These are phyloP conservation scores for Cyprinella venusta DNA, from an alignment of 2,797 vertebrate genomes.

Conservation along the genomic window DNA sequence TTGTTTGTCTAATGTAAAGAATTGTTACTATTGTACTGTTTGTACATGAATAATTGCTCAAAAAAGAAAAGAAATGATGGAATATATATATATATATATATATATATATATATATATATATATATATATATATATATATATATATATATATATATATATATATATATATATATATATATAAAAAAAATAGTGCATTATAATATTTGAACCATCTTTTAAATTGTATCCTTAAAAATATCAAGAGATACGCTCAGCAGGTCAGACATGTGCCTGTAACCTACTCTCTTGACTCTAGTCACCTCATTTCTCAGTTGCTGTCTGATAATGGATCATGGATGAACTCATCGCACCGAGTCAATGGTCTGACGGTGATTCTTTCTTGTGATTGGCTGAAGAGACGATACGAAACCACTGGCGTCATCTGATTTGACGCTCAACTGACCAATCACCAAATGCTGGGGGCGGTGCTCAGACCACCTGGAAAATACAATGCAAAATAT, in stretches of 20 bases:
- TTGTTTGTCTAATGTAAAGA: too few species aligned
- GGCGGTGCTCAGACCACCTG: slow-evolving; percentile 13
- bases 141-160: too few species aligned
- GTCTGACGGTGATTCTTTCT: slow-evolving; percentile 69
- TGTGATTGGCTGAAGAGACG: slow-evolving; percentile 67
- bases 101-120: too few species aligned
- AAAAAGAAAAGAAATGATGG: neutral
- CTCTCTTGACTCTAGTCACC: neutral
- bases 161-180: too few species aligned
- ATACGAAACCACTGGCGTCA: slow-evolving; percentile 50
- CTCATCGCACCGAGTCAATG: slow-evolving; percentile 62
- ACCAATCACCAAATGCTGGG: slow-evolving; percentile 61
- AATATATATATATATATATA: too few species aligned
- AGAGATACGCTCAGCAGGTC: neutral
- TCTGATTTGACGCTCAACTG: neutral
- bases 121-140: too few species aligned
- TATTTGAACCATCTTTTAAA: neutral
- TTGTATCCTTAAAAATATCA: neutral
- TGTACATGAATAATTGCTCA: too few species aligned
- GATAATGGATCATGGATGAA: slow-evolving; percentile 45
- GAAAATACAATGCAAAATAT: slow-evolving; percentile 49
- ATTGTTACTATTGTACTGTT: too few species aligned
- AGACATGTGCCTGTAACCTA: neutral
- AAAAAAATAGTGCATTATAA: too few species aligned
- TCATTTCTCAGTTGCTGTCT: slow-evolving; percentile 29